A percentile compares a stretch with the other conserved stretches of the same genome.
phyloP scores from a whole-genome alignment of 1,140 invertebrate species.

The Drosophila lacertosa region DNA sequence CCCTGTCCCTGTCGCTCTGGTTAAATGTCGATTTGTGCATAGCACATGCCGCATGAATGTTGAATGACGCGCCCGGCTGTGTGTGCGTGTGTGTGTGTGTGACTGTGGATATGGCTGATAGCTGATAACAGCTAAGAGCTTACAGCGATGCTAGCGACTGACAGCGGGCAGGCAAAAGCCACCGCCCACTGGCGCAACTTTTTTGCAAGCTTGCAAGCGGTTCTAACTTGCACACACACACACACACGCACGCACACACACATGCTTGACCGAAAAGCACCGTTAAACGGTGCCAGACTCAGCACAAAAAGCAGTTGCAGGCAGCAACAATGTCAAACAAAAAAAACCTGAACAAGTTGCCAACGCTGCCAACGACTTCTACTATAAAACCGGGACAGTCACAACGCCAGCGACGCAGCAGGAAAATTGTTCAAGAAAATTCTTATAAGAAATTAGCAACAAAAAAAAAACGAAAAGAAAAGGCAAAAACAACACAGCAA shows the following conservation, averaged over 20 bases:
- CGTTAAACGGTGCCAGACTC: constrained; percentile 71
- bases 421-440: constrained; percentile 78
- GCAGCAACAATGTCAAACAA: constrained; percentile 37
- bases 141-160: neutral
- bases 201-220: constrained; percentile 44
- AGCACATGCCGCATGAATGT: constrained; percentile 50
- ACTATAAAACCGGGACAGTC: constrained; percentile 60
- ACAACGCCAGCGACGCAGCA: constrained; percentile 49
- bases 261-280: constrained; percentile 57
- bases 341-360: constrained; percentile 40
- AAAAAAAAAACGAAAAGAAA: constrained; percentile 17
- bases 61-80: constrained; percentile 33
- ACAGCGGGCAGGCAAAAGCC: constrained; percentile 27
- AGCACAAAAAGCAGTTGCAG: constrained; percentile 56
- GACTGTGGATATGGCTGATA: constrained; percentile 40
- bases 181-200: constrained; percentile 39
- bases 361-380: constrained; percentile 49
- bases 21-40: constrained; percentile 22
- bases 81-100: constrained; percentile 7
- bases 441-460: constrained; percentile 77
- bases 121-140: constrained; percentile 42
- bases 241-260: constrained; percentile 28
- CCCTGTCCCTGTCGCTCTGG: neutral
- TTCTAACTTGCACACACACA: constrained; percentile 28
- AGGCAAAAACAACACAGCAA: constrained; percentile 48